Conservation (phyloP, 1,140 invertebrate genomes). For the Drosophila serrata region DNA sequence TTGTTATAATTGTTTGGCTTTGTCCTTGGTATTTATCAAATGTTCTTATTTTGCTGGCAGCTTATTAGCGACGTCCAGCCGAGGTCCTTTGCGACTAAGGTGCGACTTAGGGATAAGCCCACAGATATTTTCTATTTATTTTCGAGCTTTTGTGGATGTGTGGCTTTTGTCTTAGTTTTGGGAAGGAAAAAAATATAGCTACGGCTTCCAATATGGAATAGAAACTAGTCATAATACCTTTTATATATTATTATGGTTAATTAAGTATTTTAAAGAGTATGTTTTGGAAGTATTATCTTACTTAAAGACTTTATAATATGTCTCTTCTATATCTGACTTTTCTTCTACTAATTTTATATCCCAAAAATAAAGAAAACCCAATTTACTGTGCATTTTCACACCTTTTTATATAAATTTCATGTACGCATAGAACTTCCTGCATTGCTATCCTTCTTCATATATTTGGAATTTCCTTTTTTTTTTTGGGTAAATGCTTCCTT, state of each 20-base stretch:
- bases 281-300: too few species aligned
- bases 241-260: not conserved
- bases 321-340: too few species aligned
- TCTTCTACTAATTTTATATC: not conserved
- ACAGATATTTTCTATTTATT: constrained; percentile 36
- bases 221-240: not conserved
- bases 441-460: not conserved
- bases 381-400: constrained; percentile 21
- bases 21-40: constrained; percentile 77
- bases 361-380: not conserved
- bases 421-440: constrained; percentile 9
- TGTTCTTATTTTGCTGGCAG: constrained; percentile 73
- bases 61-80: constrained; percentile 67
- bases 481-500: constrained; percentile 30
- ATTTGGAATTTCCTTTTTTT: constrained; percentile 1
- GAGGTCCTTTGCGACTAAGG: constrained; percentile 15
- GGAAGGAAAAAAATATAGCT: too few species aligned
- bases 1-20: constrained; percentile 75
- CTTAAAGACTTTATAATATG: too few species aligned
- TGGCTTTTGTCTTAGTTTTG: constrained; percentile 7
- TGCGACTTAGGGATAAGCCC: constrained; percentile 60
- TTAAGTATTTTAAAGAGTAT: not conserved
- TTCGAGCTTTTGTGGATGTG: constrained; percentile 16
- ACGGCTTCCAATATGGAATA: too few species aligned
- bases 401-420: constrained; percentile 17